These are phyloP conservation scores for Torymus aiolomorphi DNA, from an alignment of 2,888 invertebrate species.

Conservation along the genomic window DNA sequence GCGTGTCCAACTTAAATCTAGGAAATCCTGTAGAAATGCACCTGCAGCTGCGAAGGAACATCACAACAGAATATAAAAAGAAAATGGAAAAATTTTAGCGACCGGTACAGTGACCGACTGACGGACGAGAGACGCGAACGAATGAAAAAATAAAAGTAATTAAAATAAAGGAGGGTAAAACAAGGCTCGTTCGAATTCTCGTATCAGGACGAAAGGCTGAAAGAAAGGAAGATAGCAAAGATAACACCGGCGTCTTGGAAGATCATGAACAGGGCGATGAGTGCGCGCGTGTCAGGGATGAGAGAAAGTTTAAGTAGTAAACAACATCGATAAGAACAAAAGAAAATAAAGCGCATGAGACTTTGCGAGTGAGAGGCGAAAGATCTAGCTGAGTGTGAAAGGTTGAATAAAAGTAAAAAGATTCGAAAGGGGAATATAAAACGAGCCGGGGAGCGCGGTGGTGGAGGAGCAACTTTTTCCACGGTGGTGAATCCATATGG, in stretches of 20 bases:
- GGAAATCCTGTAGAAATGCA: constrained; percentile 30
- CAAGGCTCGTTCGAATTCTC: constrained; percentile 55
- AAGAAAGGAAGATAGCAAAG: neutral
- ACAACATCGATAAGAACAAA: constrained; percentile 17
- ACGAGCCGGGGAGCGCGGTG: constrained; percentile 65
- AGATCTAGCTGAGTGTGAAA: constrained; percentile 40
- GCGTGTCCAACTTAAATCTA: no score
- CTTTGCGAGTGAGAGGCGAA: neutral
- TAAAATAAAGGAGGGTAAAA: constrained; percentile 39
- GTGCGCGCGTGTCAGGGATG: constrained; percentile 21
- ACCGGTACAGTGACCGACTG: constrained; percentile 39
- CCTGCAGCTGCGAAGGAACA: constrained; percentile 10
- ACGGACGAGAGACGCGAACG: constrained; percentile 47
- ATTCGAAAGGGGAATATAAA: constrained; percentile 38
- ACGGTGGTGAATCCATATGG: constrained; percentile 36
- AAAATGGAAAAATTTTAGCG: constrained; percentile 19
- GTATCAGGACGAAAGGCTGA: constrained; percentile 33
- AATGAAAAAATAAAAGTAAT: constrained; percentile 24
- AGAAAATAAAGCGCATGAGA: neutral
- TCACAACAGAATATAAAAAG: constrained; percentile 15
- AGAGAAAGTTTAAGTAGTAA: neutral
- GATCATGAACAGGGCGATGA: neutral
- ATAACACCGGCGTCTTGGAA: constrained; percentile 6
- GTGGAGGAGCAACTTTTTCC: constrained; percentile 57
- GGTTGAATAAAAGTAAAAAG: constrained; percentile 54